Conservation (phyloP, 1,140 invertebrate species). For the Hydropsyche tenuis region DNA sequence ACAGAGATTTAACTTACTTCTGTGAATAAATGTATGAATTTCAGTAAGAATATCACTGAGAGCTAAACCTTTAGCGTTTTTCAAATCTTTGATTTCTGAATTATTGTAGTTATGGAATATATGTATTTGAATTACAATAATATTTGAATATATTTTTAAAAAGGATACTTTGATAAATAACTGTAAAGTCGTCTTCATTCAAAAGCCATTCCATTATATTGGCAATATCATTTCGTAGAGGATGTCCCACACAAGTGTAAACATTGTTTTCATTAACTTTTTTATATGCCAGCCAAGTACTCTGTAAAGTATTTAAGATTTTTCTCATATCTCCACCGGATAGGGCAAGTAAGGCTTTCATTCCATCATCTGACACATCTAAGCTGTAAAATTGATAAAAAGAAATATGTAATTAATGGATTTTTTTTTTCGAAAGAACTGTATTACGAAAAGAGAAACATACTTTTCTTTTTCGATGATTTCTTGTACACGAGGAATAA, state of each 20-base stretch:
- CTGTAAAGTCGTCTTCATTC: constrained; percentile 81
- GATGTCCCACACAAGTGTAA: constrained; percentile 96
- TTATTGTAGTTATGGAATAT: constrained; percentile 32
- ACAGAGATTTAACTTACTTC: constrained; percentile 69
- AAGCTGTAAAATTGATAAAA: constrained; percentile 42
- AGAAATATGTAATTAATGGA: constrained; percentile 13
- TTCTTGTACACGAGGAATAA: constrained; percentile 86
- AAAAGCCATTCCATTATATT: constrained; percentile 89
- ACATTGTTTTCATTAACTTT: constrained; percentile 90
- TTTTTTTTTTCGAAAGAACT: background rate
- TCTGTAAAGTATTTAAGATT: constrained; percentile 95
- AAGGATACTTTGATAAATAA: constrained; percentile 85
- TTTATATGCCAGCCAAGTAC: constrained; percentile 87
- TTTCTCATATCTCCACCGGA: constrained; percentile 98
- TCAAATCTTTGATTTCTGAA: constrained; percentile 83
- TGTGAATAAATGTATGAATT: constrained; percentile 83
- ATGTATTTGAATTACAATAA: background rate
- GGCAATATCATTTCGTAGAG: constrained; percentile 87
- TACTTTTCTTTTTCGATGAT: constrained; percentile 88
- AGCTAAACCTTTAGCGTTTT: constrained; percentile 87
- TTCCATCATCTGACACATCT: constrained; percentile 70
- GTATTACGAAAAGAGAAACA: constrained; percentile 52
- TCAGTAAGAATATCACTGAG: constrained; percentile 90
- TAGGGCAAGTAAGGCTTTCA: constrained; percentile 87
- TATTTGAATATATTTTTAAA: constrained; percentile 42